phyloP scores from a whole-genome alignment of 2,888 invertebrate species.

The Halocaridina rubra region DNA sequence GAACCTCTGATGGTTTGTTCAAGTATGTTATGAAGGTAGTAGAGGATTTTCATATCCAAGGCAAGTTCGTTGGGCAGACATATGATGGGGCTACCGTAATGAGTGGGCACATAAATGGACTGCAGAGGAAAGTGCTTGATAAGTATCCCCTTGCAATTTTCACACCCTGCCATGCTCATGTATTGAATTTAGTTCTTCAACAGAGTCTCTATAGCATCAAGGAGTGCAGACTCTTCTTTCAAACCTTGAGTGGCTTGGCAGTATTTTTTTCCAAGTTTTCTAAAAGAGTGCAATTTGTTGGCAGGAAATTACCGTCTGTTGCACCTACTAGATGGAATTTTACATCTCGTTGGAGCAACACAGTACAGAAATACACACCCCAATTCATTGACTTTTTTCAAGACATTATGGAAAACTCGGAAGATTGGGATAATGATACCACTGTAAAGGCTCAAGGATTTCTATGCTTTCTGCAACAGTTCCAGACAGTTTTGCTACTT shows the following conservation, averaged over 20 bases:
- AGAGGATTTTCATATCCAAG: slow-evolving; percentile 58
- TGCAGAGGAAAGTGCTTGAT: background rate
- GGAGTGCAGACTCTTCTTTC: background rate
- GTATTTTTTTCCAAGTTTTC: slow-evolving; percentile 1
- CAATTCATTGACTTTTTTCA: background rate
- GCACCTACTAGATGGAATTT: background rate
- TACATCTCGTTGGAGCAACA: background rate
- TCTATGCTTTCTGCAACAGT: background rate
- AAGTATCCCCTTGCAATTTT: slow-evolving; percentile 33
- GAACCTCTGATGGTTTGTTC: slow-evolving; percentile 64
- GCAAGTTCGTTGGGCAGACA: background rate
- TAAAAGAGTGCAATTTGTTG: background rate
- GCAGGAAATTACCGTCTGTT: background rate
- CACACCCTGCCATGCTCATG: slow-evolving; percentile 1
- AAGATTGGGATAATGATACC: background rate
- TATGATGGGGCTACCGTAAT: background rate
- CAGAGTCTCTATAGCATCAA: background rate
- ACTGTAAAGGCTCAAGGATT: background rate
- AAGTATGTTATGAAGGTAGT: slow-evolving; percentile 63
- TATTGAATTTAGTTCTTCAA: slow-evolving; percentile 5
- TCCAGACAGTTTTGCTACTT: background rate
- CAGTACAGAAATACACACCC: background rate
- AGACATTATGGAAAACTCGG: background rate
- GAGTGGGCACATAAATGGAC: background rate
- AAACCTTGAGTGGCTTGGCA: background rate